phyloP scores from a whole-genome alignment of 2,888 invertebrate genomes.

The Prenolepis imparis region DNA sequence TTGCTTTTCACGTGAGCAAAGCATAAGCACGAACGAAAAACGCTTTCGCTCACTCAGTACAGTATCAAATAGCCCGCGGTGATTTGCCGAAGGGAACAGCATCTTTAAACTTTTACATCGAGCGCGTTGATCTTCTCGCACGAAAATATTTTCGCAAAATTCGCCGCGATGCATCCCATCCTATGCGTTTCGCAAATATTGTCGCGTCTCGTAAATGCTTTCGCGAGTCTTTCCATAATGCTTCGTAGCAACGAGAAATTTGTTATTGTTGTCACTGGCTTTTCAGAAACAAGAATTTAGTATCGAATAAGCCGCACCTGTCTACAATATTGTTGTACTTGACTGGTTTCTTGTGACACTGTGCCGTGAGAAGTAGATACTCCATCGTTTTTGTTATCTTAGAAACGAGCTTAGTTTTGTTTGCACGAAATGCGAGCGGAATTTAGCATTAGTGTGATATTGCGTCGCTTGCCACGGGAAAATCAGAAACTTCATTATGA shows the following conservation, averaged over 20 bases:
- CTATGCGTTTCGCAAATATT: conserved; percentile 17
- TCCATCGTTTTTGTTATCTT: conserved; percentile 29
- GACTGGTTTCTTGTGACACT: conserved; percentile 3
- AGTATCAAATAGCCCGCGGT: conserved; percentile 16
- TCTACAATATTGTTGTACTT: conserved; percentile 23
- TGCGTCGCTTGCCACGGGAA: conserved; percentile 23
- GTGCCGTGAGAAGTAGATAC: background rate
- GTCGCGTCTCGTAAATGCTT: conserved; percentile 47
- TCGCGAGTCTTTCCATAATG: conserved; percentile 19
- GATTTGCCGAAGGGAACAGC: conserved; percentile 15
- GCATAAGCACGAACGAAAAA: conserved; percentile 14
- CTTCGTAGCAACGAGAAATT: conserved; percentile 4
- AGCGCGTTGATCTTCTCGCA: conserved; percentile 41
- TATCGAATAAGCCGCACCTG: conserved; percentile 16
- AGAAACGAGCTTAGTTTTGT: conserved; percentile 22
- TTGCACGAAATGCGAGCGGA: background rate
- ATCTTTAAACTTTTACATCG: conserved; percentile 12
- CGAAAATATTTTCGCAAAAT: conserved; percentile 35
- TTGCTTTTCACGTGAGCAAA: background rate
- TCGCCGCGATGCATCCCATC: conserved; percentile 11
- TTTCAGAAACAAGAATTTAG: conserved; percentile 28
- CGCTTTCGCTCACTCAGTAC: background rate
- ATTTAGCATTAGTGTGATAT: conserved; percentile 18
- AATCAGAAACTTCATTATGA: conserved; percentile 48
- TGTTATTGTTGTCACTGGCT: conserved; percentile 35